A percentile compares a stretch with the other conserved stretches of the same genome.
Evolutionary conservation across 2,888 invertebrate species (phyloP).

Genomic region (Frankliniella intonsa): DNA sequence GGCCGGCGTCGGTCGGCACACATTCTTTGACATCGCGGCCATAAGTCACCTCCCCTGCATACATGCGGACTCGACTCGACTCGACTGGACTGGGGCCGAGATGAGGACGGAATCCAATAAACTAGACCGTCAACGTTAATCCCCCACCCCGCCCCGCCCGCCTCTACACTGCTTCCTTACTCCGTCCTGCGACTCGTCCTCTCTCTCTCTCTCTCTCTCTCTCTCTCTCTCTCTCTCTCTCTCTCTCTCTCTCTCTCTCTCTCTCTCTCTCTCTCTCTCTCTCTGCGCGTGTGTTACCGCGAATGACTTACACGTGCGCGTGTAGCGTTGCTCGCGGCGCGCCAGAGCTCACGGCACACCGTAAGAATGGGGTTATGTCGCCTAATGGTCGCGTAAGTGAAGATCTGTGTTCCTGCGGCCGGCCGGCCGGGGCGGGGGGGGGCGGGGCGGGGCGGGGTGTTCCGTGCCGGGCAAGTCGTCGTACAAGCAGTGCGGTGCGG

Average conservation of each 20-base stretch:
- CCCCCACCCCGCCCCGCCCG: background rate
- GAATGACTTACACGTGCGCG: background rate
- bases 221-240: background rate
- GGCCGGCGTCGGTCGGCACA: background rate
- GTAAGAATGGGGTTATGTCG: constrained; percentile 10
- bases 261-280: background rate
- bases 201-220: background rate
- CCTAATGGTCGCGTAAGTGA: constrained; percentile 22
- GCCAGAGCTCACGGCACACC: background rate
- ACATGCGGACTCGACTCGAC: background rate
- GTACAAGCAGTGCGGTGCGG: no score
- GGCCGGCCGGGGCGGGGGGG: no score
- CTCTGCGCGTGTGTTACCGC: background rate
- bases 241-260: background rate
- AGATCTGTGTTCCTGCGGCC: background rate
- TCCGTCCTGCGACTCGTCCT: background rate
- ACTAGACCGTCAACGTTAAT: background rate
- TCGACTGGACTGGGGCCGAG: background rate
- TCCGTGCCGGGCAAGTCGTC: no score
- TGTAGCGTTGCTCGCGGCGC: background rate
- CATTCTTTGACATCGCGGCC: background rate
- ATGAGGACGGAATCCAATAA: constrained; percentile 9
- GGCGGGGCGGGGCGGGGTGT: no score
- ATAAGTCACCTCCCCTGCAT: constrained; percentile 7
- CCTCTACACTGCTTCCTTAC: background rate